Percentiles rank a stretch among this genome's conserved stretches.
These are phyloP conservation scores for Hydractinia echinata DNA, from an alignment of 30 jellyfish, hydroid and myxozoan species.

Conservation along the genomic window DNA sequence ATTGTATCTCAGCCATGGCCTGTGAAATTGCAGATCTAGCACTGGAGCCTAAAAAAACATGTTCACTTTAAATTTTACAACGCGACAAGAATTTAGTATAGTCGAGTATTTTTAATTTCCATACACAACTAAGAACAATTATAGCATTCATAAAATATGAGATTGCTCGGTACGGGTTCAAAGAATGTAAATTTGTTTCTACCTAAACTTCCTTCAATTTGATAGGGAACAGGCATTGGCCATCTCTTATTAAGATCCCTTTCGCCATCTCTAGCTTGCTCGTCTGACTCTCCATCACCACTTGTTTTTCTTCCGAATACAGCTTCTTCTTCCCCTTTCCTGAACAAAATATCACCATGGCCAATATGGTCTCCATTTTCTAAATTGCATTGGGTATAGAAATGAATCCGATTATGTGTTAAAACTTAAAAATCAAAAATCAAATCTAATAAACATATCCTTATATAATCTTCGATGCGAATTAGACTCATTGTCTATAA, in stretches of 20 bases:
- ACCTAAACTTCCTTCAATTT: background rate
- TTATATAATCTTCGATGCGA: too few relatives aligned
- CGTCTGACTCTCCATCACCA: background rate
- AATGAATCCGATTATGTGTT: too few relatives aligned
- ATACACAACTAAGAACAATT: background rate
- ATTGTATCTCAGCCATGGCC: background rate
- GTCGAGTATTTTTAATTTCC: background rate
- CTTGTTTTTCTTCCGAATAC: background rate
- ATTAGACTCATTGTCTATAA: too few relatives aligned
- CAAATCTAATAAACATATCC: too few relatives aligned
- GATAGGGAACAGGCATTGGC: background rate
- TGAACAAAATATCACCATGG: conserved; percentile 11
- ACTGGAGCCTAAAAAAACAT: background rate
- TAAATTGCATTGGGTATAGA: too few relatives aligned
- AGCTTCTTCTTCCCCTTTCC: background rate
- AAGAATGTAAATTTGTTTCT: background rate
- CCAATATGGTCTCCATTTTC: too few relatives aligned
- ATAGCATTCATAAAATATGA: background rate
- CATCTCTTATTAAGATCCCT: background rate
- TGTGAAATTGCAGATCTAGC: background rate
- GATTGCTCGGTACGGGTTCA: background rate
- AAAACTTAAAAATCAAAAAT: too few relatives aligned
- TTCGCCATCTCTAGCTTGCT: background rate
- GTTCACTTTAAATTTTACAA: too few relatives aligned
- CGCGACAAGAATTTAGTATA: too few relatives aligned